Conservation (phyloP, 2,888 invertebrate genomes). For the Ariolimax columbianus region DNA sequence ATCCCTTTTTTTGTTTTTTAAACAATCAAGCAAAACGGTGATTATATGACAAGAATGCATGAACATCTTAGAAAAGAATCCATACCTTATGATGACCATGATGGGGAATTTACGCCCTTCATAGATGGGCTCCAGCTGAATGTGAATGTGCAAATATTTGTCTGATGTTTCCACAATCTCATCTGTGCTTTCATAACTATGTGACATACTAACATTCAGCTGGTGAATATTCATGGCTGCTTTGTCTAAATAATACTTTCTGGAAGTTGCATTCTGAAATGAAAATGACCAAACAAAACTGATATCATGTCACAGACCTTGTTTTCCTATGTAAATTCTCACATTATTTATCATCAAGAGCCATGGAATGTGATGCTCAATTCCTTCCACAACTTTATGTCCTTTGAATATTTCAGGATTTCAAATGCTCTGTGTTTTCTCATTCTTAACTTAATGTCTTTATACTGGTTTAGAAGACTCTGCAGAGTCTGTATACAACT, state of each 20-base stretch:
- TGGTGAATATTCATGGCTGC: slow-evolving; percentile 74
- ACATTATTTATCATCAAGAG: too few species aligned
- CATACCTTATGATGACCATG: slow-evolving; percentile 45
- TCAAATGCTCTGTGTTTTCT: neutral
- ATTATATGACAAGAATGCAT: neutral
- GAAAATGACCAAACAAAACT: neutral
- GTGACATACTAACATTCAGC: slow-evolving; percentile 61
- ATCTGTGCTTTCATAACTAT: neutral
- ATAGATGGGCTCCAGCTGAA: slow-evolving; percentile 61
- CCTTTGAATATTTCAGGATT: too few species aligned
- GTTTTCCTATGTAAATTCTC: too few species aligned
- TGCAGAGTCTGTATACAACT: too few species aligned
- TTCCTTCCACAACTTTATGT: too few species aligned
- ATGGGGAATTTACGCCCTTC: slow-evolving; percentile 44
- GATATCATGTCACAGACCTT: neutral
- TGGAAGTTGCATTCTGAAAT: slow-evolving; percentile 49
- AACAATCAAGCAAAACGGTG: neutral
- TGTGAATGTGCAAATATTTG: slow-evolving; percentile 67
- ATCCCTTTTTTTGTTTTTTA: too few species aligned
- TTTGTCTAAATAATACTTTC: slow-evolving; percentile 61
- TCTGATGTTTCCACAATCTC: slow-evolving; percentile 46
- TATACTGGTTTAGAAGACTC: too few species aligned
- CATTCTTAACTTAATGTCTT: too few species aligned
- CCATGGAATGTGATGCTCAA: too few species aligned
- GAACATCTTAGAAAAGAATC: neutral